These are phyloP conservation scores for Gila orcuttii DNA, from an alignment of 2,113 vertebrate genomes.

Conservation along the genomic window DNA sequence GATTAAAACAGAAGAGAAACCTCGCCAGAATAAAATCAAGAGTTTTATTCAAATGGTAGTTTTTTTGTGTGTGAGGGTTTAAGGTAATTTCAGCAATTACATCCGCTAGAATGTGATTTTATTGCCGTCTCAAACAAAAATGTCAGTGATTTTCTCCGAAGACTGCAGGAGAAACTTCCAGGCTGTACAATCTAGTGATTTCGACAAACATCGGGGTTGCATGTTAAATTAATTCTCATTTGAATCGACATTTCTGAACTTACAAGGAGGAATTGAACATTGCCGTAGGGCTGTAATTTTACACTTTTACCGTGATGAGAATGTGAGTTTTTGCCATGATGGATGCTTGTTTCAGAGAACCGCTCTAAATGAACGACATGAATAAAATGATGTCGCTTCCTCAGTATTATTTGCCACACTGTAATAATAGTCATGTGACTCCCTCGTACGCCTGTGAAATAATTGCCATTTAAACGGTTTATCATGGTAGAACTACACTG, in stretches of 20 bases:
- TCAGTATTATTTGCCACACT: not conserved
- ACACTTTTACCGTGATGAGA: constrained; percentile 34
- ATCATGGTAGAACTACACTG: not conserved
- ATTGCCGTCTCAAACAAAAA: not conserved
- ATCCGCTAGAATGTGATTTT: not conserved
- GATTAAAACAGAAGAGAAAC: not conserved
- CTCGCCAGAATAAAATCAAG: not conserved
- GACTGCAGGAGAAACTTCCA: not conserved
- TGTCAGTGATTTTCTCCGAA: constrained; percentile 29
- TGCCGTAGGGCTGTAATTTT: constrained; percentile 2
- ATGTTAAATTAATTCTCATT: constrained; percentile 20
- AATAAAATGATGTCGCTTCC: not conserved
- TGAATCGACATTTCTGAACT: constrained; percentile 19
- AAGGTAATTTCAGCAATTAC: constrained; percentile 8
- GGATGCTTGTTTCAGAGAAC: constrained; percentile 6
- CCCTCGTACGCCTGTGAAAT: not conserved
- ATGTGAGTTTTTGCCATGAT: not conserved
- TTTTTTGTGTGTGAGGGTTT: not conserved
- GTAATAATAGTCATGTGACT: not conserved
- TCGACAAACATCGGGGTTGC: not conserved
- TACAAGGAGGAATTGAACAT: not conserved
- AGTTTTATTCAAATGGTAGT: not conserved
- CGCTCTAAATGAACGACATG: not conserved
- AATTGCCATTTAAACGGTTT: not conserved
- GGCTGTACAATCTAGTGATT: not conserved